Base-by-base conservation (phyloP, 2,797 vertebrate genomes). In the Lutra lutra region DNA sequence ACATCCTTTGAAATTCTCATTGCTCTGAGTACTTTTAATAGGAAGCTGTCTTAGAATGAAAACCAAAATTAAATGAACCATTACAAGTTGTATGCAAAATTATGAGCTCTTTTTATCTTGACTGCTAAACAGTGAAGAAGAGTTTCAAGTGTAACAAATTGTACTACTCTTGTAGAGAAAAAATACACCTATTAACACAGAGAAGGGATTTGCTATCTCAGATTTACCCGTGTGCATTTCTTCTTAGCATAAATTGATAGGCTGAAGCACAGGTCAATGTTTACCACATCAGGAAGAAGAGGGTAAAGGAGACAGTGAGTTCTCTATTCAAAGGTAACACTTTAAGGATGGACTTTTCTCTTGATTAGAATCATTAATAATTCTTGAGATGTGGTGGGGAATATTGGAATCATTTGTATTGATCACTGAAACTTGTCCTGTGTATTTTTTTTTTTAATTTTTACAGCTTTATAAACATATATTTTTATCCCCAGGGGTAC, bases 401-500 rank as follows among this genome's bases (percentile, higher is more conserved):
- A 80, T 78, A 92, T 15, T 46, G 9, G 27, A 58, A 35, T 79
- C 10, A 72, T 89, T 92, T 79, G 64, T 72, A 78, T 51, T 72
- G 25, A 54, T 82, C 51, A 82, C 14, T 73, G 56, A 89, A 62
- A 2, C 3, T 64, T 40, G 7, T 54, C 56, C 89, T 78, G 14
- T 17, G 18, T 68, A 23, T 58, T 75, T 95, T 95, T 95, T 86
- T n/a, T n/a, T n/a, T n/a, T n/a, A n/a, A n/a, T n/a, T n/a, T n/a
- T n/a, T n/a, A n/a, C n/a, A n/a, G n/a, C n/a, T n/a, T n/a, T n/a
- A n/a, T n/a, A n/a, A n/a, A n/a, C n/a, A n/a, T n/a, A n/a, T n/a
- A n/a, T n/a, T n/a, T n/a, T n/a, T n/a, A n/a, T n/a, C n/a, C n/a
- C n/a, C n/a, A n/a, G n/a, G n/a, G n/a, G n/a, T n/a, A n/a, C n/a